phyloP scores from a whole-genome alignment of 1,140 invertebrate genomes.

The Mamestra configurata region DNA sequence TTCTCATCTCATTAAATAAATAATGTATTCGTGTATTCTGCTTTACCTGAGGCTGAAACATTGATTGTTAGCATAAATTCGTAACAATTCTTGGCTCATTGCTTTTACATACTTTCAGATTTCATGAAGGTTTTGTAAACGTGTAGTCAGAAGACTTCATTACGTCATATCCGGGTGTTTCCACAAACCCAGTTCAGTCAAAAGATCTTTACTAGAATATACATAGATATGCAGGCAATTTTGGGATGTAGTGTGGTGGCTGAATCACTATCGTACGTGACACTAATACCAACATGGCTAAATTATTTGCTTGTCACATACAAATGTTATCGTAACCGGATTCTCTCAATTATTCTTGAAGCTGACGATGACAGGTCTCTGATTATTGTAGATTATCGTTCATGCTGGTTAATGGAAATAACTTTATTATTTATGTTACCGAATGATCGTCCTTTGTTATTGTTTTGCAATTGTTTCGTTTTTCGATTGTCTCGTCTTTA shows the following conservation, averaged over 20 bases:
- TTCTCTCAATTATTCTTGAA: slow-evolving; percentile 41
- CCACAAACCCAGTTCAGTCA: background rate
- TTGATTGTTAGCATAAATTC: too few species aligned
- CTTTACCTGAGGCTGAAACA: too few species aligned
- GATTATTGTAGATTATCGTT: slow-evolving; percentile 26
- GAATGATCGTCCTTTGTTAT: too few species aligned
- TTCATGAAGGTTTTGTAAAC: too few species aligned
- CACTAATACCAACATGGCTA: slow-evolving; percentile 6
- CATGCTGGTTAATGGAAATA: background rate
- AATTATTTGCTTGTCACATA: slow-evolving; percentile 41
- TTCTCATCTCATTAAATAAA: too few species aligned
- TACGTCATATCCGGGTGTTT: background rate
- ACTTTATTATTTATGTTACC: too few species aligned
- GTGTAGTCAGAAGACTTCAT: background rate
- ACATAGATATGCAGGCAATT: slow-evolving; percentile 34
- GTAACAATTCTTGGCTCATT: too few species aligned
- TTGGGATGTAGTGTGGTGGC: slow-evolving; percentile 21
- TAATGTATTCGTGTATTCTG: too few species aligned
- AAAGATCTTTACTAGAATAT: background rate
- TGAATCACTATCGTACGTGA: slow-evolving; percentile 35
- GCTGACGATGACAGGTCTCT: slow-evolving; percentile 30
- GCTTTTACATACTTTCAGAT: too few species aligned
- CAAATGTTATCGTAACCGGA: slow-evolving; percentile 25
- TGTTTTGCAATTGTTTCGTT: too few species aligned
- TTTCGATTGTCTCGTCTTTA: too few species aligned